Base-by-base conservation (phyloP, 37 sponge, comb jelly and placozoan species). In the Halichondria panicea region DNA sequence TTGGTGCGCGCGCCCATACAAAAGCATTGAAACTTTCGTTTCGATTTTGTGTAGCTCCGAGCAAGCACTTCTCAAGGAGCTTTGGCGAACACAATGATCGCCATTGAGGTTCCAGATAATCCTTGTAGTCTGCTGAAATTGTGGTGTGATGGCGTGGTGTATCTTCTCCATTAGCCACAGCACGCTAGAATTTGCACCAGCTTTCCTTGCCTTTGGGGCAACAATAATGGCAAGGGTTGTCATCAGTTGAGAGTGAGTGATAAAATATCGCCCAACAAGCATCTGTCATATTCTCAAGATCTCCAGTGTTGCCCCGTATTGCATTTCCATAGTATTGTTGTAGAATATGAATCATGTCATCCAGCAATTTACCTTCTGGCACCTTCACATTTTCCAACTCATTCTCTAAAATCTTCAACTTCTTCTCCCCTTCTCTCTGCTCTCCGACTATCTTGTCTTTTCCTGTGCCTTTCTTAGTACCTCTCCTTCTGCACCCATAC, bases 261-360 rank as follows among this genome's bases (percentile, higher is more conserved):
- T 74, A 59, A 24, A 40, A 74, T 2, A 57, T 28, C 19, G 74
- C 61, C 74, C 74, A 74, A 61, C 60, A 59, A 4, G 74, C 43
- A 4, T 2, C 31, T 40, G 41, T 40, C 74, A 74, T 74, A 18
- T n/a, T 38, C n/a, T 50, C 57, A 27, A 77, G 56, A 25, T 79
- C 61, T 25, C 39, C 39, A 4, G 31, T 31, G 33, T 79, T 53
- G 35, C 62, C 70, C 30, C 70, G 80, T 8, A 79, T 79, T 36
- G 70, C 68, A 54, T 60, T 77, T 21, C 78, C 78, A 37, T 77
- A 77, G 68, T 77, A 77, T 3, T n/a, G n/a, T 12, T 58, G 59
- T 6, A 58, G 59, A 22, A 7, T 12, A 6, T 31, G 59, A 58
- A 58, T 22, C n/a, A 15, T 58, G 59, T 58, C 59, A 58, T 58